A percentile compares a stretch with the other conserved stretches of the same genome.
Evolutionary conservation across 2,888 invertebrate genomes (phyloP).

Genomic region (Tinea trinotella): DNA sequence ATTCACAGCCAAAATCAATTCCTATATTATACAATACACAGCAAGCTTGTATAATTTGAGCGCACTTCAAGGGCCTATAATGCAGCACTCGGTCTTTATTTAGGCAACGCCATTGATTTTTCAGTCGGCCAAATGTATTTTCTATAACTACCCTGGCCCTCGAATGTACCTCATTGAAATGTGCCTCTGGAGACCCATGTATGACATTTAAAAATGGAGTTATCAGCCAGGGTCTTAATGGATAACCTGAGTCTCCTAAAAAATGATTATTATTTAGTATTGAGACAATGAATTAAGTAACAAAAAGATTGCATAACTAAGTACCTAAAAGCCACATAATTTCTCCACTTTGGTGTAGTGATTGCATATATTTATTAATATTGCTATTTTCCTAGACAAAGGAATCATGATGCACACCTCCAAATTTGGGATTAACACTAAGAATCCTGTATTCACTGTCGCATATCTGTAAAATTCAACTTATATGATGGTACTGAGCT

Average conservation of each 20-base stretch:
- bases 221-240: constrained; percentile 24
- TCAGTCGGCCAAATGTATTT: constrained; percentile 22
- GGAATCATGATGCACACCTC: constrained; percentile 21
- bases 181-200: constrained; percentile 20
- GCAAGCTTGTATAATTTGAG: constrained; percentile 24
- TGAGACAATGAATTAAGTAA: not conserved
- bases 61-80: constrained; percentile 22
- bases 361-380: constrained; percentile 19
- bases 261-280: not conserved
- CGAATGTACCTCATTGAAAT: constrained; percentile 20
- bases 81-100: constrained; percentile 22
- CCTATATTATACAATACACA: constrained; percentile 23
- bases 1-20: no score
- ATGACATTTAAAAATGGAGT: constrained; percentile 22
- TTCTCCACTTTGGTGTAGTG: constrained; percentile 2
- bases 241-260: constrained; percentile 25
- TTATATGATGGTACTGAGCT: not conserved
- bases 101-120: constrained; percentile 24
- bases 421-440: constrained; percentile 20
- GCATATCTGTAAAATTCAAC: constrained; percentile 20
- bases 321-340: constrained; percentile 6
- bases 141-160: constrained; percentile 22
- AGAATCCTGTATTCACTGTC: constrained; percentile 20
- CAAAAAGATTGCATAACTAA: not conserved
- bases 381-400: constrained; percentile 20